phyloP scores from a whole-genome alignment of 2,113 vertebrate species.

The Tretioscincus oriximinensis region DNA sequence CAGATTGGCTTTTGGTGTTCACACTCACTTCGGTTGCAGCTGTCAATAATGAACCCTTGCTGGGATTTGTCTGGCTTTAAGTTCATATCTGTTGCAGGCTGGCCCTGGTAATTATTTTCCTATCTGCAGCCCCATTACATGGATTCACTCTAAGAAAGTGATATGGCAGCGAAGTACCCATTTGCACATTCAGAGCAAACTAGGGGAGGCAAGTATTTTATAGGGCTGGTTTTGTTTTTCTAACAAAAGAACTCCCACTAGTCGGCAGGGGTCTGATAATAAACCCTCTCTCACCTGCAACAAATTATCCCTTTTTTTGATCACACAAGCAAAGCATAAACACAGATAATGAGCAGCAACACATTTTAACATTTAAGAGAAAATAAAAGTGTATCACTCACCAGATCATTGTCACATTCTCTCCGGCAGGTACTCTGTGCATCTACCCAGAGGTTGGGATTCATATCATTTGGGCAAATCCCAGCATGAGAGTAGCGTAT shows the following conservation, averaged over 20 bases:
- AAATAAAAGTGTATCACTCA: conserved; percentile 68
- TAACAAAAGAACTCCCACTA: background rate
- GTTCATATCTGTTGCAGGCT: background rate
- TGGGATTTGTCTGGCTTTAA: background rate
- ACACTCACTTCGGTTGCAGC: background rate
- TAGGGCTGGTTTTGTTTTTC: background rate
- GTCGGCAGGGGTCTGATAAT: background rate
- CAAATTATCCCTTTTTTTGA: background rate
- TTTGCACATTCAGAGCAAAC: background rate
- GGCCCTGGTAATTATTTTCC: background rate
- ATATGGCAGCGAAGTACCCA: too few relatives aligned
- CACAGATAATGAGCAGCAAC: background rate
- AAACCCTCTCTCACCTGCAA: background rate
- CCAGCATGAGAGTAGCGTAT: conserved; percentile 87
- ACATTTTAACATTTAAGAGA: background rate
- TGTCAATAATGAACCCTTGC: background rate
- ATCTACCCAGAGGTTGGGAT: conserved; percentile 98
- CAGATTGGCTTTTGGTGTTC: background rate
- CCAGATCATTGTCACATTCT: conserved; percentile 91
- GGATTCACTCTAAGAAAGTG: too few relatives aligned
- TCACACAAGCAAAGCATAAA: background rate
- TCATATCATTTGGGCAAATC: conserved; percentile 98
- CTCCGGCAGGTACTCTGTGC: conserved; percentile 96
- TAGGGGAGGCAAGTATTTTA: background rate
- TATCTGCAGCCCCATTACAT: background rate